Base-by-base conservation (phyloP, 2,113 vertebrate species). In the Microtus pennsylvanicus region DNA sequence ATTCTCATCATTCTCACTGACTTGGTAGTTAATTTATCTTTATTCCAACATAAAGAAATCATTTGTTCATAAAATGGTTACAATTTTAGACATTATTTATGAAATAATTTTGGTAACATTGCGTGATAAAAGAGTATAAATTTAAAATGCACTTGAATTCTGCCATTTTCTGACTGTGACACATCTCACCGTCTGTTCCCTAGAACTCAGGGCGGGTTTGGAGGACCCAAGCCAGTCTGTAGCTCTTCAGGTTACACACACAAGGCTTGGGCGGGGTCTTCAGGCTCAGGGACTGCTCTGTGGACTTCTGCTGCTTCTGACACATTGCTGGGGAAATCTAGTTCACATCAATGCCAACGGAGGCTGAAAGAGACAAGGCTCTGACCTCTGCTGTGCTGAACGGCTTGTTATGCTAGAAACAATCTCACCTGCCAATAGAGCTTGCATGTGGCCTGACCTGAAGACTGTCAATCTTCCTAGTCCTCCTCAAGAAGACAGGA, bases 31-130 rank as follows among this genome's bases (percentile, higher is more conserved):
- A 89, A 95, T 91, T 89, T 67, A 91, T 67, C 55, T 55, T 78
- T 90, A 92, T 28, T 86, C 72, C 35, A 93, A 92, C 26, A 87
- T 94, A 90, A 90, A 89, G 65, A 87, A 67, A 83, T 61, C n/a
- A 91, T 65, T 80, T 90, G 69, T 87, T 89, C 87, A 94, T 86
- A 96, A 94, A 91, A 92, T n/a, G 2, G 2, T 26, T 16, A 82
- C 3, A 81, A 72, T 77, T 93, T 94, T 89, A 94, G 65, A 90
- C 70, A 95, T 11, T 61, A 28, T 47, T 55, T 85, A 45, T 55
- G n/a, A 85, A 65, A 93, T 24, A 91, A 92, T 94, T 80, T 61
- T 92, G 61, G 3, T 85, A 91, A 67, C 80, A 88, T 2, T 89
- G 47, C 78, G 74, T 90, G 47, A 94, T 69, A 91, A 93, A 93